phyloP scores from a whole-genome alignment of 2,888 invertebrate species.

The Thyatira batis region DNA sequence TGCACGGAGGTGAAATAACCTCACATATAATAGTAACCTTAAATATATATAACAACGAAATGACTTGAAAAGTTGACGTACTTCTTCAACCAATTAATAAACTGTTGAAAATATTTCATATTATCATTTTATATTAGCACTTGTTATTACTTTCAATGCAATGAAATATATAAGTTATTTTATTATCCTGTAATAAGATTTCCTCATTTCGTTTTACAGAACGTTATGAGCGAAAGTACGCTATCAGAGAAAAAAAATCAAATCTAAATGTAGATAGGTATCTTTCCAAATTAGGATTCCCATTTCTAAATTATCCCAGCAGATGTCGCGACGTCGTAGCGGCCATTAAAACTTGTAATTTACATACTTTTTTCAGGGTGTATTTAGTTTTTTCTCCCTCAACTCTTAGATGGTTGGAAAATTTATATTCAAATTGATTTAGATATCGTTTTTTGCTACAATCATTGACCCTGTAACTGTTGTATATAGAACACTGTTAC shows the following conservation, averaged over 20 bases:
- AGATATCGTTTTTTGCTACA: background rate
- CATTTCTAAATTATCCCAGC: slow-evolving; percentile 39
- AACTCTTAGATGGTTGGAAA: background rate
- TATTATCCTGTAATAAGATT: background rate
- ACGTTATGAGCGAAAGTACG: background rate
- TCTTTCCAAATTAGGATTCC: slow-evolving; percentile 32
- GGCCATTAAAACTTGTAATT: slow-evolving; percentile 41
- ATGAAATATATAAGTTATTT: background rate
- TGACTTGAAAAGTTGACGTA: no score
- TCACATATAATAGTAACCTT: no score
- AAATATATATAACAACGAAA: no score
- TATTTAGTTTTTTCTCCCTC: slow-evolving; percentile 9
- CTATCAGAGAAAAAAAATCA: background rate
- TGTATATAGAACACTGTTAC: background rate
- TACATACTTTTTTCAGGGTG: slow-evolving; percentile 38
- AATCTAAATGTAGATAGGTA: background rate
- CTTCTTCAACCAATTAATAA: no score
- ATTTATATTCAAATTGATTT: background rate
- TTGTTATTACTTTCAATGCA: no score
- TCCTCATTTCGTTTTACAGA: background rate
- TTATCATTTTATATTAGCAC: no score
- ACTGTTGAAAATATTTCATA: no score
- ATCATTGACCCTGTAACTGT: background rate
- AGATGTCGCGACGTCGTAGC: slow-evolving; percentile 39
- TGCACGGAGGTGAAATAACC: no score